These are phyloP conservation scores for Drosophila siamana DNA, from an alignment of 2,888 invertebrate genomes.

Conservation along the genomic window DNA sequence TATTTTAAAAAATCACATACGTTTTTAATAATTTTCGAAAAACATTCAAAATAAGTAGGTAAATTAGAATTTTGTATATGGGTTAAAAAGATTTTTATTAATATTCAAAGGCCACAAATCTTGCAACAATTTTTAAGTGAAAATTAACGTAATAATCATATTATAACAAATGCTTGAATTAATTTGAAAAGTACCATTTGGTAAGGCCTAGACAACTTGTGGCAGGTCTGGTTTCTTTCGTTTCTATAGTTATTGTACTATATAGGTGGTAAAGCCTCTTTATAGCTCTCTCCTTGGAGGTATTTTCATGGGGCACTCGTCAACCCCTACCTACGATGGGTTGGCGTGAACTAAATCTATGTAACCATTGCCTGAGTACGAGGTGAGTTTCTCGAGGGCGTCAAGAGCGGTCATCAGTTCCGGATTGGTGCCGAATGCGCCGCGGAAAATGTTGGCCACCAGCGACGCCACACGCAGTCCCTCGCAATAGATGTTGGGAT, in stretches of 20 bases:
- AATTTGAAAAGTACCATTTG: too few relatives aligned
- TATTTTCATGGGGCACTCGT: not conserved
- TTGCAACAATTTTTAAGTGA: too few relatives aligned
- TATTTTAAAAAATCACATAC: too few relatives aligned
- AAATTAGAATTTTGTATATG: too few relatives aligned
- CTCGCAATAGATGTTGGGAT: slow-evolving; percentile 83
- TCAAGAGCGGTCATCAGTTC: slow-evolving; percentile 51
- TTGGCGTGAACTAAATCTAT: not conserved
- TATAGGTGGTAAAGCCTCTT: not conserved
- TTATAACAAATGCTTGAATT: too few relatives aligned
- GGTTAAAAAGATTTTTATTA: too few relatives aligned
- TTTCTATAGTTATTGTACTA: not conserved
- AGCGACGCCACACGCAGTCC: slow-evolving; percentile 72
- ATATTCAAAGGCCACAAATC: too few relatives aligned
- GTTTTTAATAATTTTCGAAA: too few relatives aligned
- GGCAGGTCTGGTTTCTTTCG: not conserved
- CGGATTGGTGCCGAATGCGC: slow-evolving; percentile 60
- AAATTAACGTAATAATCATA: too few relatives aligned
- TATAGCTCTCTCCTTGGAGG: not conserved
- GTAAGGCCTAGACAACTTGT: not conserved
- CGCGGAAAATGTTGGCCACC: slow-evolving; percentile 59
- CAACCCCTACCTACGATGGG: not conserved
- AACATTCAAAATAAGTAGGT: too few relatives aligned
- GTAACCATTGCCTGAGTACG: not conserved
- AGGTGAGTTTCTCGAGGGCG: slow-evolving; percentile 11